These are phyloP conservation scores for Baryphthengus martii DNA, from an alignment of 2,113 vertebrate genomes.

Conservation along the genomic window DNA sequence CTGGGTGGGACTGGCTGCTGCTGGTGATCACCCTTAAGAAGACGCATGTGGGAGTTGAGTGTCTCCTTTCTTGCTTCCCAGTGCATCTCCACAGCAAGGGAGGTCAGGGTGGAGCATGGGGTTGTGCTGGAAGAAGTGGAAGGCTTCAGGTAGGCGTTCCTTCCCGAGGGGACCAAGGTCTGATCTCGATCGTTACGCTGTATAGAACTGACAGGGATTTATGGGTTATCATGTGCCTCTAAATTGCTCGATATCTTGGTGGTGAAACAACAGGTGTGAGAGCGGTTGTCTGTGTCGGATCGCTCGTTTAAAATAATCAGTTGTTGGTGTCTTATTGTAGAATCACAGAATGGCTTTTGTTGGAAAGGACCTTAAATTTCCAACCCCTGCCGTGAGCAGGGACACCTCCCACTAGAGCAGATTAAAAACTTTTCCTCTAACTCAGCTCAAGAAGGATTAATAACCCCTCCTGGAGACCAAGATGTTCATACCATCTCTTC, in stretches of 20 bases:
- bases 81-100: not conserved
- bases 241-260: not conserved
- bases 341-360: no score
- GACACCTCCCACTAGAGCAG: no score
- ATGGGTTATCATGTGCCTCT: not conserved
- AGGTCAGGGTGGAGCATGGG: not conserved
- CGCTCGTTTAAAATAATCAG: not conserved
- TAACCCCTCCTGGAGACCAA: no score
- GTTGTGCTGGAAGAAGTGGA: not conserved
- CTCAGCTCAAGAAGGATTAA: not conserved
- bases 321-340: not conserved
- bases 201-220: not conserved
- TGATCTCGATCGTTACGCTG: fast-evolving
- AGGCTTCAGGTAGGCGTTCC: not conserved
- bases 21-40: not conserved
- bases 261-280: fast-evolving
- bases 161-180: not conserved
- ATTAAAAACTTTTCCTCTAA: not conserved
- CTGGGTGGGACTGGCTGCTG: not conserved
- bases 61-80: not conserved
- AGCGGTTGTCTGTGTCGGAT: not conserved
- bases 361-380: no score
- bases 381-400: no score
- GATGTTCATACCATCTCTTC: not conserved
- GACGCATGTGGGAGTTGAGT: not conserved